Evolutionary conservation across 2,113 vertebrate genomes (phyloP).

Genomic region (Melanerpes aurifrons): DNA sequence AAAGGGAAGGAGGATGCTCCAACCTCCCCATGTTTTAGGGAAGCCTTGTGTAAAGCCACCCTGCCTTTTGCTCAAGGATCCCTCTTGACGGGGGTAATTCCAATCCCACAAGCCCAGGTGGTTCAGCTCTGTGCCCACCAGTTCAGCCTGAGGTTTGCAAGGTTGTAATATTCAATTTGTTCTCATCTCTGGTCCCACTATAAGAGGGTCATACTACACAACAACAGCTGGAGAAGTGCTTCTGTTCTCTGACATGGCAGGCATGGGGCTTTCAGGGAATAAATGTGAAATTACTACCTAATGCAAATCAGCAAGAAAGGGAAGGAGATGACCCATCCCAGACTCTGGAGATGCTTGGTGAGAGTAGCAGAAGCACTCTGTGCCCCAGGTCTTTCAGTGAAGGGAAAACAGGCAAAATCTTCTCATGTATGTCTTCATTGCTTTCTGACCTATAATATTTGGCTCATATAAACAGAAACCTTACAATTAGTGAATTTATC

Average conservation of each 20-base stretch:
- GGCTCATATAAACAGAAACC: not conserved
- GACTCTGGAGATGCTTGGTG: not conserved
- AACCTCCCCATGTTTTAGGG: not conserved
- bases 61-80: not conserved
- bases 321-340: not conserved
- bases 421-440: not conserved
- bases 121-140: not conserved
- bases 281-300: rapidly evolving
- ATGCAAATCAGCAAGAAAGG: not conserved
- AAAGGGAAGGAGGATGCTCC: not conserved
- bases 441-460: not conserved
- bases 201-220: constrained; percentile 69
- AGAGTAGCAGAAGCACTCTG: not conserved
- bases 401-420: not conserved
- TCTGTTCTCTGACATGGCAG: not conserved
- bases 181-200: constrained; percentile 15
- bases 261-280: not conserved
- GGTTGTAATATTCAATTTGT: constrained; percentile 21
- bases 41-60: not conserved
- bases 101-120: not conserved
- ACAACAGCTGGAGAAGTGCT: constrained; percentile 30
- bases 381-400: not conserved
- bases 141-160: not conserved
- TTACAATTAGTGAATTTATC: not conserved
- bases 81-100: not conserved